These are phyloP conservation scores for Sialis fuliginosa DNA, from an alignment of 2,888 invertebrate genomes.

Conservation along the genomic window DNA sequence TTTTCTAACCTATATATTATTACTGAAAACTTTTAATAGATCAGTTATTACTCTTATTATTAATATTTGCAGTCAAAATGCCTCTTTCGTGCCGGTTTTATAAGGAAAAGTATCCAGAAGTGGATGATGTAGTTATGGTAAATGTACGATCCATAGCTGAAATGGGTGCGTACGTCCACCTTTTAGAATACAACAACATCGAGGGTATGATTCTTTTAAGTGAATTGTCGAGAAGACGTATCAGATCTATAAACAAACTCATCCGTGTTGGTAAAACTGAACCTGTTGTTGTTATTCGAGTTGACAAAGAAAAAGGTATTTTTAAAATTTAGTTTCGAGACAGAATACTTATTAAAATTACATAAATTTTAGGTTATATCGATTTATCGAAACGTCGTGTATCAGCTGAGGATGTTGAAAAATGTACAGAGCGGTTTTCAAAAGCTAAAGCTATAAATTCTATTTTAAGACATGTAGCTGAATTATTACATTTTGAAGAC, in stretches of 20 bases:
- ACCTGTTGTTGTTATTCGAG: slow-evolving; percentile 97
- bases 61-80: slow-evolving; percentile 33
- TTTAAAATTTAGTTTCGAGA: not conserved
- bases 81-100: slow-evolving; percentile 93
- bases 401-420: slow-evolving; percentile 92
- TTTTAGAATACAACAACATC: slow-evolving; percentile 96
- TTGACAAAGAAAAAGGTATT: slow-evolving; percentile 95
- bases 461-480: slow-evolving; percentile 92
- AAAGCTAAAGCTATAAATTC: slow-evolving; percentile 98
- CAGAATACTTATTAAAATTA: not conserved
- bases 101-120: slow-evolving; percentile 91
- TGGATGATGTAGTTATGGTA: slow-evolving; percentile 99
- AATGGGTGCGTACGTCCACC: slow-evolving; percentile 98
- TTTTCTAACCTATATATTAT: no score
- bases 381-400: slow-evolving; percentile 98
- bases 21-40: no score
- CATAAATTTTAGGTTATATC: slow-evolving; percentile 63
- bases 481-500: slow-evolving; percentile 75
- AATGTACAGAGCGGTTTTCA: slow-evolving; percentile 95
- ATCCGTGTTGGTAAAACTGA: slow-evolving; percentile 97
- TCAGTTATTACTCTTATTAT: no score
- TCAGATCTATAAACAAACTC: slow-evolving; percentile 96
- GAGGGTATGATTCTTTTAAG: slow-evolving; percentile 99
- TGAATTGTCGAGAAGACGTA: slow-evolving; percentile 94
- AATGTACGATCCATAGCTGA: slow-evolving; percentile 96